Base-by-base conservation (phyloP, 2,797 vertebrate genomes). In the Garrulus glandarius region DNA sequence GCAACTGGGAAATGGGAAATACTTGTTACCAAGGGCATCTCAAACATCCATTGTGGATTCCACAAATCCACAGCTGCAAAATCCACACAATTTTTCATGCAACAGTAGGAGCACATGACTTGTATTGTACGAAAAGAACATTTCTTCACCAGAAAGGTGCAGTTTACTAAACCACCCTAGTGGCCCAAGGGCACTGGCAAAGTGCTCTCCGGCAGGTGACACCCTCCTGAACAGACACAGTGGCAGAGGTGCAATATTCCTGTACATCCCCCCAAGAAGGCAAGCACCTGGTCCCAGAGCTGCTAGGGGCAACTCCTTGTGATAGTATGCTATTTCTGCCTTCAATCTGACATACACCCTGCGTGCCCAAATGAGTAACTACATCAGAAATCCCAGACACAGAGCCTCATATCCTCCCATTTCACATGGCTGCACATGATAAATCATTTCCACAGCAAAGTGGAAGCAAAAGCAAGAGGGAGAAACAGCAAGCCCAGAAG, bases 61-160 rank as follows among this genome's bases (percentile, higher is more conserved):
- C 22, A 36, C 52, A 76, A 44, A 14, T 16, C 34, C 1, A 2
- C 37, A 65, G 23, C 46, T 81, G 41, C 7, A n/a, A 77, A 71
- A 67, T 6, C 5, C 4, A 6, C 32, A 36, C 6, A 1, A 1
- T 21, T 57, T 70, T n/a, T 47, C 70, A 41, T 36, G 15, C 81
- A 56, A 72, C 10, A 37, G 30, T 68, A 52, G 1, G 21, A 91
- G 32, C 7, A 43, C 2, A 2, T 21, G 9, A 82, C 12, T 29
- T 3, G 0, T 19, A 15, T 3, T 7, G 4, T 21, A 61, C 8
- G 11, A 75, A 79, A 84, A 43, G 10, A 39, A 7, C 0, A 0
- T 46, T 84, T 79, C 43, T 52, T 79, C 52, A 65, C 23, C n/a
- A 55, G 52, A 72, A 79, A 41, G 18, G 13, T 70, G 12, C 16